phyloP scores from a whole-genome alignment of 1,140 invertebrate genomes.

The Penaeus indicus region DNA sequence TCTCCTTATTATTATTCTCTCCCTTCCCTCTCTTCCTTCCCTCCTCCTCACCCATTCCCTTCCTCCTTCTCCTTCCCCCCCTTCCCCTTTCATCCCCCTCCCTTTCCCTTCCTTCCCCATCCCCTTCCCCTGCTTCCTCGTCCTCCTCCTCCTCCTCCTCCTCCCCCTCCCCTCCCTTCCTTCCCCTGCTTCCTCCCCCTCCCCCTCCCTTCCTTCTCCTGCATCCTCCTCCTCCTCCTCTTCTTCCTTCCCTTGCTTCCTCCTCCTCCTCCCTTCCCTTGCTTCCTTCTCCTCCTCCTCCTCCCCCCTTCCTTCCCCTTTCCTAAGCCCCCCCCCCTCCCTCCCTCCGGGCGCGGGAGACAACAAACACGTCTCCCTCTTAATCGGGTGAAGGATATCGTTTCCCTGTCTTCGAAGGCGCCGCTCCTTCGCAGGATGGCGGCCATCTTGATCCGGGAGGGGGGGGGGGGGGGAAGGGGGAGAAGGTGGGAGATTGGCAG shows the following conservation, averaged over 20 bases:
- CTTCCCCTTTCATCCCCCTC: background rate
- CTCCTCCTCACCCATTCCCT: background rate
- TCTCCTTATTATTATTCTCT: background rate
- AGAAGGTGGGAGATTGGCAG: too few species aligned
- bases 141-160: too few species aligned
- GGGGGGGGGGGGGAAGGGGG: too few species aligned
- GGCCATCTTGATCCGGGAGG: too few species aligned
- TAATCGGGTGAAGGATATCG: too few species aligned
- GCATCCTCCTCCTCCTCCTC: background rate
- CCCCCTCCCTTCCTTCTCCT: background rate
- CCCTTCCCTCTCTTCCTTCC: background rate
- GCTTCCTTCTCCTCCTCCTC: background rate
- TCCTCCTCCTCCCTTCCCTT: background rate
- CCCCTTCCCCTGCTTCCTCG: background rate
- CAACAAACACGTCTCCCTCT: too few species aligned
- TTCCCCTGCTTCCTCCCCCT: background rate
- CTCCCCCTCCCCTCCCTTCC: background rate
- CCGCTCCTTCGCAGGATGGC: too few species aligned
- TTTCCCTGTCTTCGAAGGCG: too few species aligned
- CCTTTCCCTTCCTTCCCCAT: background rate
- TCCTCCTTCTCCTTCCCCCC: background rate
- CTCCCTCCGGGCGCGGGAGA: too few species aligned
- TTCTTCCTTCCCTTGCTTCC: background rate
- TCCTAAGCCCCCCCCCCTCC: too few species aligned
- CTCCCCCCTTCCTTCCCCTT: background rate